Percentiles rank a stretch among this genome's conserved stretches.
phyloP scores from a whole-genome alignment of 2,797 vertebrate species.

The Argya squamiceps region DNA sequence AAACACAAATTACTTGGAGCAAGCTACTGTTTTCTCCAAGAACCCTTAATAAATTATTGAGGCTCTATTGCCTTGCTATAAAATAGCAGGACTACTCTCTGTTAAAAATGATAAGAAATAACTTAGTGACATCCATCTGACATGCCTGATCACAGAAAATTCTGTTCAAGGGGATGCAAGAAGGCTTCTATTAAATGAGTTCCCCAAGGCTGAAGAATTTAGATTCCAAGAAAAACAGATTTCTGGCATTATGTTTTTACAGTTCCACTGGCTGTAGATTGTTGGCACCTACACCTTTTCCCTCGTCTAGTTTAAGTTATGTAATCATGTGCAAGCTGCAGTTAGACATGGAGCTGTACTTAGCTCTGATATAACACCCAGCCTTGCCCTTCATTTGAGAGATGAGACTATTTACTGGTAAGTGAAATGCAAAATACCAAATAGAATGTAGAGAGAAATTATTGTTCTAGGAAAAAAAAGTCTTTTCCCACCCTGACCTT shows the following conservation, averaged over 20 bases:
- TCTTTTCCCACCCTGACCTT: background rate
- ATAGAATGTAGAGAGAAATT: background rate
- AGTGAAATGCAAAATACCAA: background rate
- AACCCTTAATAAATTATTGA: background rate
- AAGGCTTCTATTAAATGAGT: background rate
- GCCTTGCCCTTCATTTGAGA: background rate
- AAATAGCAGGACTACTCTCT: background rate
- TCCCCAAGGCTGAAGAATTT: background rate
- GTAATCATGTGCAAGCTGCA: background rate
- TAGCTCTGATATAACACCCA: background rate
- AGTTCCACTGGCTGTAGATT: background rate
- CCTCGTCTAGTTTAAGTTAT: background rate
- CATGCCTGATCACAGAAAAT: background rate
- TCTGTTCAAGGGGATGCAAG: background rate
- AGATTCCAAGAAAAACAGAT: background rate
- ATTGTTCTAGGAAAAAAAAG: background rate
- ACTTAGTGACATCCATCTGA: background rate
- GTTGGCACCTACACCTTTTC: background rate
- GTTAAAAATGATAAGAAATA: background rate
- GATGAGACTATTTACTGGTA: background rate
- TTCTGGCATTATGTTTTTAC: background rate
- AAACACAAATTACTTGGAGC: background rate
- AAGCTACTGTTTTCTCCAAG: background rate
- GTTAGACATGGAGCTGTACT: background rate
- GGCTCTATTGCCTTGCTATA: background rate